Base-by-base conservation (phyloP, 2,888 invertebrate genomes). In the Zonitis immaculata region DNA sequence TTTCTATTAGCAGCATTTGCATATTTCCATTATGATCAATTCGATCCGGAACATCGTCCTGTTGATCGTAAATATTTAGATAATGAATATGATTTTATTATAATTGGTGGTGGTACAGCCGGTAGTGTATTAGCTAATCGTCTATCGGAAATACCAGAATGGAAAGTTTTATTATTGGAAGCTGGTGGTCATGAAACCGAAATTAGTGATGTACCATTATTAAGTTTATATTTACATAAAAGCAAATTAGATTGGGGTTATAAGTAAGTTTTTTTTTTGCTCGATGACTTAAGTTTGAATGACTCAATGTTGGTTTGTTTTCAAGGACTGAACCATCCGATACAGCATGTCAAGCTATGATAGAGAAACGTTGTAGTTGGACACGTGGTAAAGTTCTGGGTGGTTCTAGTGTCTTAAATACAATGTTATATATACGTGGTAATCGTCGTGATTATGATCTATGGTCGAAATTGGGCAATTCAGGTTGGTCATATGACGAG, bases 201-300 rank as follows among this genome's bases (percentile, higher is more conserved):
- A 69, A 87, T 91, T 44, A 87, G 90, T 0, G 92, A 92, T 71
- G 91, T 92, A 3, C 93, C 92, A 0, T 79, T 91, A 45, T 75
- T 93, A n/a, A 92, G 92, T 39, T 73, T 93, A 43, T 94, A 91
- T 73, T 79, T 94, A 67, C 94, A 94, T 74, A 90, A 91, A 67
- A 92, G 92, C 72, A 89, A 89, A 78, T 73, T 92, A 66, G 94
- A 94, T 74, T 94, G 94, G 94, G 90, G 91, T 67, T 94, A 91
- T 76, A 82, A 87, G 86, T 88, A 70, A 78, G 78, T 70, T 27
- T 47, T 18, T 27, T 16, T 18, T 2, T 42, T 12, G 22, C 2
- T 28, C 1, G 12, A 20, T n/a, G n/a, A n/a, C n/a, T n/a, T n/a
- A 2, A 48, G 8, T 47, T 35, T 42, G 27, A 6, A 28, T 3